Percentiles rank a stretch among this genome's conserved stretches.
Conservation (phyloP, 2,888 invertebrate genomes). For the Athalia rosae region DNA sequence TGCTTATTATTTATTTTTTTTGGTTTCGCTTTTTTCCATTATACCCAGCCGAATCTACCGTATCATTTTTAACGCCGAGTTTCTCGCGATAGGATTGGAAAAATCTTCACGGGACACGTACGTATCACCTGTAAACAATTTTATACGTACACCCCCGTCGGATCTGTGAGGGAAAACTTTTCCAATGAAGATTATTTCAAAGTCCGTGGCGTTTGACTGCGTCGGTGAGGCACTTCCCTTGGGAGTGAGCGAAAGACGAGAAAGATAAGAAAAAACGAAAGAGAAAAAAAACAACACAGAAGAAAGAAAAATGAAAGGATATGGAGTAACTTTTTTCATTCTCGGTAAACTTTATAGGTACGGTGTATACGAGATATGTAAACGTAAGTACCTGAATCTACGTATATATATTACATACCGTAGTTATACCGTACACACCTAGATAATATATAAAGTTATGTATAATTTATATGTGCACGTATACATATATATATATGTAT, state of each 20-base stretch:
- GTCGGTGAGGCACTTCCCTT: slow-evolving; percentile 60
- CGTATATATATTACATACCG: no score
- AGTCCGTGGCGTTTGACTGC: slow-evolving; percentile 66
- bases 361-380: slow-evolving; percentile 51
- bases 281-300: no score
- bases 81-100: background rate
- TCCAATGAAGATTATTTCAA: slow-evolving; percentile 72
- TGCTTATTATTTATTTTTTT: no score
- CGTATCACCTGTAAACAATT: slow-evolving; percentile 2
- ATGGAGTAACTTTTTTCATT: slow-evolving; percentile 68
- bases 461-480: no score
- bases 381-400: slow-evolving; percentile 33
- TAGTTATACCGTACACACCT: background rate
- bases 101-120: slow-evolving; percentile 43
- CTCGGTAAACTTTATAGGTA: slow-evolving; percentile 62
- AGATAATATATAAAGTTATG: no score
- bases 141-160: slow-evolving; percentile 35
- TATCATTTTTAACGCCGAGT: no score
- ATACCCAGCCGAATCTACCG: no score
- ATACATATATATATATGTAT: background rate
- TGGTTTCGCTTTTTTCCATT: no score
- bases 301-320: no score
- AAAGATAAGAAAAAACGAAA: no score
- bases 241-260: slow-evolving; percentile 56
- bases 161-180: slow-evolving; percentile 65